Conservation (phyloP, 2,888 invertebrate species). For the Napeogenes sylphis region DNA sequence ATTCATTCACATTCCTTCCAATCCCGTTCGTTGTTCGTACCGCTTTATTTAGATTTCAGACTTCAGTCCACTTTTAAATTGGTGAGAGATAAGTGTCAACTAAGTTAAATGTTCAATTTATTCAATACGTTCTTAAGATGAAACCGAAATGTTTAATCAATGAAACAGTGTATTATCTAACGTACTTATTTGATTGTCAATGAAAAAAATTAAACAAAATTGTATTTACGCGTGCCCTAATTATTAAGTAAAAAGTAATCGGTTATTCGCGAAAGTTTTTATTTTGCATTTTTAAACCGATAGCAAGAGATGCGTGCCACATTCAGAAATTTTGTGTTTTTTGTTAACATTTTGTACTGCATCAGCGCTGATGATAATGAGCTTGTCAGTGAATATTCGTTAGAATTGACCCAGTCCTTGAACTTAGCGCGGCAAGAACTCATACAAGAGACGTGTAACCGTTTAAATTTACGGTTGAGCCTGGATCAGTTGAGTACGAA, state of each 20-base stretch:
- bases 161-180: conserved; percentile 32
- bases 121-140: conserved; percentile 15
- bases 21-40: too few relatives aligned
- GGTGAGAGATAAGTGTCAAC: too few relatives aligned
- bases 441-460: conserved; percentile 79
- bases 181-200: conserved; percentile 9
- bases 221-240: conserved; percentile 47
- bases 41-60: too few relatives aligned
- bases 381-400: conserved; percentile 58
- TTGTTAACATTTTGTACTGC: conserved; percentile 48
- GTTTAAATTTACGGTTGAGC: conserved; percentile 59
- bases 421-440: conserved; percentile 80
- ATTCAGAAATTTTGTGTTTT: conserved; percentile 47
- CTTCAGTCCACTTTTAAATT: too few relatives aligned
- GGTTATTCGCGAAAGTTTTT: conserved; percentile 55
- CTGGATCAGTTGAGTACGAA: conserved; percentile 72
- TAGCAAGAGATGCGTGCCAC: conserved; percentile 52
- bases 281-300: conserved; percentile 44
- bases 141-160: conserved; percentile 24
- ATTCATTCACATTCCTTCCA: too few relatives aligned
- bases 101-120: too few relatives aligned
- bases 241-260: conserved; percentile 43
- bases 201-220: background rate
- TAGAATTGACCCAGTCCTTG: conserved; percentile 79
- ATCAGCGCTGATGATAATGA: conserved; percentile 50